Evolutionary conservation across 2,888 invertebrate species (phyloP).

Genomic region (Meganola albula): DNA sequence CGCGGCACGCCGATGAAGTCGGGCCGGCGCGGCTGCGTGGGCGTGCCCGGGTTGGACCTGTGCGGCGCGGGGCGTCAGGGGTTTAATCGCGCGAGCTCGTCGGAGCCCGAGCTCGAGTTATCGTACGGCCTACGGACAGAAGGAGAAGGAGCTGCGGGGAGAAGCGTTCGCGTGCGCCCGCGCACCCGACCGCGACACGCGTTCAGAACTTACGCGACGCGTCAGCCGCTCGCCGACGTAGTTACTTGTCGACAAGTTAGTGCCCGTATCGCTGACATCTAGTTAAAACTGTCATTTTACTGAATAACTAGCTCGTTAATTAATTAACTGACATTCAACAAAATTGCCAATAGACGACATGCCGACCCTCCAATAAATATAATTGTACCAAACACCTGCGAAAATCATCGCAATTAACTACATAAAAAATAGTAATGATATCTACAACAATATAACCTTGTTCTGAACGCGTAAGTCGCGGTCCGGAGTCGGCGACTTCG

Average conservation of each 20-base stretch:
- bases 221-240: constrained; percentile 6
- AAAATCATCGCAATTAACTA: no score
- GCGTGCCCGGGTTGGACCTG: constrained; percentile 95
- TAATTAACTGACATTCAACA: no score
- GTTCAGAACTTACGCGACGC: constrained; percentile 40
- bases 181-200: constrained; percentile 27
- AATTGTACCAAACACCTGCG: no score
- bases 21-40: constrained; percentile 91
- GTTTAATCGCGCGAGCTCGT: constrained; percentile 76
- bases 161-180: constrained; percentile 44
- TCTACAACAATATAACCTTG: no score
- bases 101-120: constrained; percentile 75
- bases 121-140: constrained; percentile 78
- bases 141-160: constrained; percentile 75
- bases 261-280: no score
- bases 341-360: no score
- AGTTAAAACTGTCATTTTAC: no score
- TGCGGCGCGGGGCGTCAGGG: constrained; percentile 72
- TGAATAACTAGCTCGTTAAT: no score
- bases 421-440: no score
- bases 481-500: constrained; percentile 46
- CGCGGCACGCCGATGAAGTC: constrained; percentile 89
- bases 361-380: no score
- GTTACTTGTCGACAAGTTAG: no score
- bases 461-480: constrained; percentile 51